Evolutionary conservation across 2,888 invertebrate species (phyloP).

Genomic region (Lepidonotus clava): DNA sequence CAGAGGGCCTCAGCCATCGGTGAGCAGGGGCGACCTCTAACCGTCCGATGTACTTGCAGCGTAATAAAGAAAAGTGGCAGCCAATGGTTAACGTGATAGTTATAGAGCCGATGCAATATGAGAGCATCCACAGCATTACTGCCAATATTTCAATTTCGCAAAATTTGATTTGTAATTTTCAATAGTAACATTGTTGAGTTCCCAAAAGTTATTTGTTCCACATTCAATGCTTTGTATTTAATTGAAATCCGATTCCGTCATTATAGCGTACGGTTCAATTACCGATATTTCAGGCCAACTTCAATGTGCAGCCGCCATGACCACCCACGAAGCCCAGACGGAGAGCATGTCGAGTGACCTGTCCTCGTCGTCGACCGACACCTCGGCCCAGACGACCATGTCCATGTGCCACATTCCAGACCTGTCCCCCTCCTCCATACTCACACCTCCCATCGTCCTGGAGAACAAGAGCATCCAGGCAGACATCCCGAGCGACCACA

Average conservation of each 20-base stretch:
- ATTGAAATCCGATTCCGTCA: too few species aligned
- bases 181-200: too few species aligned
- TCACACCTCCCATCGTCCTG: constrained; percentile 1
- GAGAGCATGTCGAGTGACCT: neutral
- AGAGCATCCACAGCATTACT: too few species aligned
- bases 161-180: too few species aligned
- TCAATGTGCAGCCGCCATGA: constrained; percentile 26
- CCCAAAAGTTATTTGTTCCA: too few species aligned
- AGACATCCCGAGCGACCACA: neutral
- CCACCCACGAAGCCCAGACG: constrained; percentile 1
- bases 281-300: constrained; percentile 11
- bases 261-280: too few species aligned
- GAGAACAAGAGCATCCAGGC: constrained; percentile 48
- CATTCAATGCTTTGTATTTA: too few species aligned
- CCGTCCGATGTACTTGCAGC: too few species aligned
- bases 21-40: neutral
- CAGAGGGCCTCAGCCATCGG: constrained; percentile 36
- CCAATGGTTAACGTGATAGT: too few species aligned
- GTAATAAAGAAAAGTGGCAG: too few species aligned
- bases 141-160: too few species aligned
- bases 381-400: constrained; percentile 35
- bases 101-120: too few species aligned
- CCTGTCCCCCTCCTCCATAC: neutral
- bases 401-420: constrained; percentile 42
- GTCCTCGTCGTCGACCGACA: neutral